Base-by-base conservation (phyloP, 2,113 vertebrate species). In the Lagopus leucura region DNA sequence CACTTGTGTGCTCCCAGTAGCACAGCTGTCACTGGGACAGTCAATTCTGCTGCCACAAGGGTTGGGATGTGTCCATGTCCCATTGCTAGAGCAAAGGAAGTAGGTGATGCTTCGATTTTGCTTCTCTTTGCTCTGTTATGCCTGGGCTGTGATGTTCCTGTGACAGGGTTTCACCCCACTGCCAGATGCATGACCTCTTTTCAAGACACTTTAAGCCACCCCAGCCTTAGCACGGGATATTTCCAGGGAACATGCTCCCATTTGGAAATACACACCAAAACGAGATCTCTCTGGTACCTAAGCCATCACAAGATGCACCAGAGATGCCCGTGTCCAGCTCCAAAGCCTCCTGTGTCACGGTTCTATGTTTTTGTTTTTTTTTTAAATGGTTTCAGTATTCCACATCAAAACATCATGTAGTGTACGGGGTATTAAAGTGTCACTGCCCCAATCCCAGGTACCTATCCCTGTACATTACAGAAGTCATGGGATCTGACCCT, bases 1-100 rank as follows among this genome's bases (percentile, higher is more conserved):
- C 1, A 27, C 30, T 79, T 83, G 75, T 1, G 13, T 42, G 48
- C 19, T 11, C 38, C 25, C 22, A 27, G 28, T 69, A 52, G 87
- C 19, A 6, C 2, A 16, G 57, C 42, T 65, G 9, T 16, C 20
- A 40, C 9, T 74, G 47, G 21, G 27, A 73, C 0, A 0, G 64
- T 38, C 69, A 38, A 15, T 24, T 78, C 38, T 58, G 70, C 6
- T 1, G 4, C 34, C 65, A 34, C 47, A 71, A 11, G 38, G 3
- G 8, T 28, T 8, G 12, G 67, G 47, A 52, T 30, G 34, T 14
- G 36, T 34, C 34, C 9, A 8, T 15, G 48, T 40, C 61, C 61
- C 48, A 52, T 13, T 15, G 34, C 48, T 71, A 11, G 17, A 52
- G 25, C 18, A 27, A 40, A 27, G 30, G 8, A 24, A 9, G 20